Evolutionary conservation across 2,113 vertebrate species (phyloP), one percentile per base, ranked within the genome.

Genomic region (Gasterosteus nipponicus): DNA sequence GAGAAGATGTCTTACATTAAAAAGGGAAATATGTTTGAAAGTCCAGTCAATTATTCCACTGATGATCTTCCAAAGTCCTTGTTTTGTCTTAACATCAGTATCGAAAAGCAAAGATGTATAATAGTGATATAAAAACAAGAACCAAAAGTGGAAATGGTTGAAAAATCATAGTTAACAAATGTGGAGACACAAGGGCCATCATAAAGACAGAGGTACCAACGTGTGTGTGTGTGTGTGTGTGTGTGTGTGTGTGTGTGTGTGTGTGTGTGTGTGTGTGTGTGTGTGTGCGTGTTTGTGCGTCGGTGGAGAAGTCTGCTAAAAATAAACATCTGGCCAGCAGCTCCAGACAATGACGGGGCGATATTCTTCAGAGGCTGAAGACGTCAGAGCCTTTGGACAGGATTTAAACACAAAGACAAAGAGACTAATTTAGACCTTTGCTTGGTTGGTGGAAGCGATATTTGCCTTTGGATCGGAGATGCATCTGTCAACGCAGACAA

Each of bases 261-360:
- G 68, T 61, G 57, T 57, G 31, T 68, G 53, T 54, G 10, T n/a
- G 35, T 57, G 67, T 57, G 51, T 53, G 26, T 65, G 14, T 42
- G 56, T 65, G 47, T 53, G 33, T 61, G 49, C 44, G 15, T 44
- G 51, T 65, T 10, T 41, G 56, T 56, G 56, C 26, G 47, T 51
- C 38, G 26, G 11, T 38, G n/a, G 33, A 71, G 69, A 76, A 68
- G 56, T 59, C 33, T 22, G 72, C 88, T 90, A 89, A 90, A 90
- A 91, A 92, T 93, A 93, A 83, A 78, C 16, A 38, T 64, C 69
- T 69, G 75, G 72, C 82, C 84, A 89, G 78, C 64, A 51, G 71
- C 44, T 59, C 80, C 56, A 79, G 84, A 90, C 90, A 89, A 89
- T 89, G 87, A 91, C 83, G 69, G 75, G 78, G 84, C 83, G 91